Percentiles rank a stretch among this genome's conserved stretches.
Conservation (phyloP, 2,888 invertebrate genomes). For the Tipula lateralis region DNA sequence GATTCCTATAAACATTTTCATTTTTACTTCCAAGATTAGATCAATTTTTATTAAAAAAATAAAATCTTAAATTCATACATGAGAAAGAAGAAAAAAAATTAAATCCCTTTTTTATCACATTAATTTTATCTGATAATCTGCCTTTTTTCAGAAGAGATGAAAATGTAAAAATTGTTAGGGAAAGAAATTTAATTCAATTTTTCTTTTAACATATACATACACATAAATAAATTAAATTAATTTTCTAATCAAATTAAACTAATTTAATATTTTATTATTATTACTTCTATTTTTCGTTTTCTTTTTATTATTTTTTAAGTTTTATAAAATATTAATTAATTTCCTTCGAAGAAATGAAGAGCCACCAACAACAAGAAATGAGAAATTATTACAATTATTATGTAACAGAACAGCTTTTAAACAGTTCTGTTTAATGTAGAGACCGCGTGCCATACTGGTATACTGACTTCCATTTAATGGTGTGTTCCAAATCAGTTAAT, state of each 20-base stretch:
- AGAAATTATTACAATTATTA: conserved; percentile 1
- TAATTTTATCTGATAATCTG: conserved; percentile 24
- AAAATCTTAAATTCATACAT: background rate
- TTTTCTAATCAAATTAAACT: conserved; percentile 24
- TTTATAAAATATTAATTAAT: conserved; percentile 24
- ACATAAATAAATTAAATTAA: background rate
- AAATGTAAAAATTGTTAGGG: background rate
- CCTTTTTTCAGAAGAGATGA: background rate
- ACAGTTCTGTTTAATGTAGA: background rate
- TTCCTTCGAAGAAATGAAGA: background rate
- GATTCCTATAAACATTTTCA: conserved; percentile 12
- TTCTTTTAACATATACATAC: background rate
- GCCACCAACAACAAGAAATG: background rate
- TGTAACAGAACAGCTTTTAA: background rate
- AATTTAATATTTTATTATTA: conserved; percentile 19
- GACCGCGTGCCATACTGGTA: background rate
- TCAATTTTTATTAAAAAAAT: background rate
- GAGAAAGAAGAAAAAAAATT: conserved; percentile 7
- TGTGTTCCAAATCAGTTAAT: too few relatives aligned
- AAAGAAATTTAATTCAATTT: background rate
- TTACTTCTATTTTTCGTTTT: conserved; percentile 11
- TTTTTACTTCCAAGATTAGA: conserved; percentile 19
- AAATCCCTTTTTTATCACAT: conserved; percentile 24
- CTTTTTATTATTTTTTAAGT: background rate
- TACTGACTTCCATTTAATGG: background rate